Conservation (phyloP, 2,113 vertebrate genomes). For the Dromas ardeola region DNA sequence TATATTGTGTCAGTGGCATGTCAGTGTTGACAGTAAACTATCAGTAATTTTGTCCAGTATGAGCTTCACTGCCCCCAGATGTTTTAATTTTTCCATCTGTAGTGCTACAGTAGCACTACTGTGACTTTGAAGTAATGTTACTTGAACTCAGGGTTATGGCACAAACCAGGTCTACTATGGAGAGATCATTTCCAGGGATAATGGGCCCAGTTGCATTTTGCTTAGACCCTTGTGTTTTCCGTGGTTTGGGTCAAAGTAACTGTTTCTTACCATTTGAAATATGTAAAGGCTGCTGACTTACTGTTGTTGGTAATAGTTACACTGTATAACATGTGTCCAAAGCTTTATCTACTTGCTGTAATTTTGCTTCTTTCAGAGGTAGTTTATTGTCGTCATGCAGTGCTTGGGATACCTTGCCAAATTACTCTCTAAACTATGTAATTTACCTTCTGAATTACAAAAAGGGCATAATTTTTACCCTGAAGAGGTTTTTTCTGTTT, state of each 20-base stretch:
- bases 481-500: neutral
- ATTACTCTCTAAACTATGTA: neutral
- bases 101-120: neutral
- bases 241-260: neutral
- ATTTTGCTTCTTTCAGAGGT: neutral
- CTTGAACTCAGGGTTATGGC: neutral
- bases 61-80: neutral
- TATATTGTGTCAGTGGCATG: rapidly evolving
- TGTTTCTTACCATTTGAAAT: neutral
- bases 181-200: neutral
- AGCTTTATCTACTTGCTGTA: neutral
- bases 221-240: neutral
- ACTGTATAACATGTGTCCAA: neutral
- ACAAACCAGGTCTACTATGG: neutral
- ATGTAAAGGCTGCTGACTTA: neutral
- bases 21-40: neutral
- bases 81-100: neutral
- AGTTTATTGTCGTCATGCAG: neutral
- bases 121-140: neutral
- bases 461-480: neutral
- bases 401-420: neutral
- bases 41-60: neutral
- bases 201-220: neutral
- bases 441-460: neutral
- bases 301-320: neutral